Base-by-base conservation (phyloP, 2,797 vertebrate genomes). In the Bradypodion pumilum region DNA sequence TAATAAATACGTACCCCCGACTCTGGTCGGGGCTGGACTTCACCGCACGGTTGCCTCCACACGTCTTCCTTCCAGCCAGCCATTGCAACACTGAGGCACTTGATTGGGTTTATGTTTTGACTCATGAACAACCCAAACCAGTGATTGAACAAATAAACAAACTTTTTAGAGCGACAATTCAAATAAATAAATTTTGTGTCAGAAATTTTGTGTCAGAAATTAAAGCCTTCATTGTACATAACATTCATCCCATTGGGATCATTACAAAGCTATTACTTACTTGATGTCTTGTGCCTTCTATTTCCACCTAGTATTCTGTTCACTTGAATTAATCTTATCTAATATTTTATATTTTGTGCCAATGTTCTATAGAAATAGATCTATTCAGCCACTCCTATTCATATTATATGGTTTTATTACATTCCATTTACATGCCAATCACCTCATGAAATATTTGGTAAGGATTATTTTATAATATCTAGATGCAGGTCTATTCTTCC, bases 361-460 rank as follows among this genome's bases (percentile, higher is more conserved):
- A 42, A 15, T 21, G 42, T 21, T 29, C 4, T n/a, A 29, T n/a
- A 29, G 62, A 65, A 29, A 65, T 65, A 1, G 5, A 29, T 16
- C 19, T 68, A 32, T 40, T 13, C 23, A 68, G 72, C 59, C 37
- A 59, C 46, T 25, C 7, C 52, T 37, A 32, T 73, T 46, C 7
- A 25, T 66, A 73, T 66, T 42, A 32, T 7, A 19, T 7, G 37
- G 5, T 81, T 66, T 81, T 35, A 42, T 2, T 63, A 7, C 19
- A 72, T 63, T 37, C 40, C 42, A 88, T 68, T 74, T 76, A 62
- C n/a, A 5, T 56, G 49, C n/a, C 59, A n/a, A 85, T 25, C 75
- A 87, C 62, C 9, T 42, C n/a, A 19, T 86, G 74, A 80, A 84
- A 15, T 1, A 65, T 68, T 23, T 80, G 1, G 9, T 77, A 82